Conservation (phyloP, 2,113 vertebrate genomes). For the Psephotus haematonotus region DNA sequence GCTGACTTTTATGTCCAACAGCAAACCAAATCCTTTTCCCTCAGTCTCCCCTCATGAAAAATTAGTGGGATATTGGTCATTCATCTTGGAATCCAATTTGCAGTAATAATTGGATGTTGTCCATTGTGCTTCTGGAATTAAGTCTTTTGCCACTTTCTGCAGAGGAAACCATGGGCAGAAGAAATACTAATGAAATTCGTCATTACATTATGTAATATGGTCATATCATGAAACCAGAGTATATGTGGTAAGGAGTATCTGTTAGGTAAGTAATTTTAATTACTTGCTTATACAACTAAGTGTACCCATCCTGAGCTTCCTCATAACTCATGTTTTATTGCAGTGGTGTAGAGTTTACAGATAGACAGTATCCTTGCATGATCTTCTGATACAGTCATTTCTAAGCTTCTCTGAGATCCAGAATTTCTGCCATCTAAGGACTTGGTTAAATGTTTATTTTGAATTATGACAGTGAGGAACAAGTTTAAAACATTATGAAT, state of each 20-base stretch:
- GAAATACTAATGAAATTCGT: not conserved
- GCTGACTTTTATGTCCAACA: not conserved
- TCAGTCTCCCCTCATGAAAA: not conserved
- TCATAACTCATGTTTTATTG: not conserved
- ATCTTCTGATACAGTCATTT: not conserved
- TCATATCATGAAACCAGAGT: not conserved
- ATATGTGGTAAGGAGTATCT: not conserved
- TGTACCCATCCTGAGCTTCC: not conserved
- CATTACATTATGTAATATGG: not conserved
- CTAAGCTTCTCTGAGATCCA: not conserved
- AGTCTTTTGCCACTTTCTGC: not conserved
- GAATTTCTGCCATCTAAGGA: not conserved
- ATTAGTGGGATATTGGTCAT: not conserved
- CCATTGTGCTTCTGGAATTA: not conserved
- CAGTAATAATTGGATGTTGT: not conserved
- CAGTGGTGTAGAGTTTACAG: not conserved
- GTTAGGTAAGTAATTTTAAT: not conserved
- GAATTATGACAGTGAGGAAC: not conserved
- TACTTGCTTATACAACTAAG: not conserved
- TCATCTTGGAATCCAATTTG: not conserved
- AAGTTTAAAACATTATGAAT: not conserved
- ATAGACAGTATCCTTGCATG: not conserved
- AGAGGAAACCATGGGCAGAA: not conserved
- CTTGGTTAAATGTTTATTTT: not conserved
- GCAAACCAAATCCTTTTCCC: not conserved